These are phyloP conservation scores for Hesperophylax magnus DNA, from an alignment of 1,140 invertebrate genomes.

Conservation along the genomic window DNA sequence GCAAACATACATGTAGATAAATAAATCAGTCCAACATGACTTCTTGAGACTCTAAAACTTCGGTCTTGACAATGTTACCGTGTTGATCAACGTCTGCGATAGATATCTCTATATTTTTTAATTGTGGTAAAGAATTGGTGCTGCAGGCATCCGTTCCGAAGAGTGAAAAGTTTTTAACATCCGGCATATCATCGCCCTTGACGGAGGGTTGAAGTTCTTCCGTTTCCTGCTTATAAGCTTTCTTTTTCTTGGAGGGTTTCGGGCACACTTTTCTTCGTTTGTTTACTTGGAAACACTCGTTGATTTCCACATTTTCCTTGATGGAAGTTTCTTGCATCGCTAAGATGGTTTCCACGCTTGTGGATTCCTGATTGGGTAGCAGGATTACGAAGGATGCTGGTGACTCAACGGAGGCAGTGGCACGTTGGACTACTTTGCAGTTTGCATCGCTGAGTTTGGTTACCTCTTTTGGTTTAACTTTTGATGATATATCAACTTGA, in stretches of 20 bases:
- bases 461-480: conserved; percentile 61
- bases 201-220: conserved; percentile 18
- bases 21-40: conserved; percentile 12
- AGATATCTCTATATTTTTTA: conserved; percentile 52
- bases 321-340: not conserved
- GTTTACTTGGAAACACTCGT: not conserved
- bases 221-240: not conserved
- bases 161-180: too few relatives aligned
- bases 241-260: conserved; percentile 7
- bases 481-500: conserved; percentile 84
- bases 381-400: conserved; percentile 46
- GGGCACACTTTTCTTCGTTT: not conserved
- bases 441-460: conserved; percentile 37
- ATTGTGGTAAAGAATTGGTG: not conserved
- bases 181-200: not conserved
- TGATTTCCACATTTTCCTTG: not conserved
- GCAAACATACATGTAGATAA: too few relatives aligned
- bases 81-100: conserved; percentile 49
- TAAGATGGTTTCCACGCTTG: not conserved
- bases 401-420: not conserved
- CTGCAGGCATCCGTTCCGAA: not conserved
- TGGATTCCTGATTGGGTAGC: conserved; percentile 4
- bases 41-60: conserved; percentile 52
- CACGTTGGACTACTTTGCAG: conserved; percentile 44
- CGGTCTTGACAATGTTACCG: conserved; percentile 51